Evolutionary conservation across 2,113 vertebrate species (phyloP), one percentile per base, ranked within the genome.

Genomic region (Sporophila hypoxantha): DNA sequence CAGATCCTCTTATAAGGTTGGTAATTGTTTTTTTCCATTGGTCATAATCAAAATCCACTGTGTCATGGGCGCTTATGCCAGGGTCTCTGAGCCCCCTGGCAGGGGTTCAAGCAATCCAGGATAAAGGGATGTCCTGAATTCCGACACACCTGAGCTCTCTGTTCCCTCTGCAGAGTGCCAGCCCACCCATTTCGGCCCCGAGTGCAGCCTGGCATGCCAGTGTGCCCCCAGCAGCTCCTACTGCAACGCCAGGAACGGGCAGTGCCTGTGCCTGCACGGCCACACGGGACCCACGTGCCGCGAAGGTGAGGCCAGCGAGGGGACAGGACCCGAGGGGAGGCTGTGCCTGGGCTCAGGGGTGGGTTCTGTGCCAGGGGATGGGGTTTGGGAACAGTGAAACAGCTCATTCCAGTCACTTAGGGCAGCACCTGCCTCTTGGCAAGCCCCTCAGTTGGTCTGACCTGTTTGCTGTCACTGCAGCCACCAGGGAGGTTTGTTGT

Each of bases 161-260:
- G 42, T 76, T 49, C 11, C 56, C 67, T 21, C 39, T 2, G 5
- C 95, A 99, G 99, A 96, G 32, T 99, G 99, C 94, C 96, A 23
- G 32, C 91, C 53, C 0, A 95, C 88, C 69, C 94, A 2, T 9
- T 99, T 96, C 0, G 99, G 99, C 14, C 98, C 98, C 0, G 96
- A 96, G 92, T 99, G 99, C 74, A 49, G 87, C 9, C 94, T 98
- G 94, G 47, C 26, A 44, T 99, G 99, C 29, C 94, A 96, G 77
- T 99, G 99, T 21, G 85, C 93, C 46, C 21, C 64, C 30, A 91
- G 97, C 29, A 97, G 96, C 14, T 96, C 97, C 0, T 95, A 95
- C 83, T 99, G 99, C 2, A 91, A 97, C 46, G 90, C 94, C 0
- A 89, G 78, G 23, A 99, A 89, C 0, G 99, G 99, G 29, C 97